Evolutionary conservation across 2,797 vertebrate species (phyloP).

Genomic region (Taeniopygia guttata): DNA sequence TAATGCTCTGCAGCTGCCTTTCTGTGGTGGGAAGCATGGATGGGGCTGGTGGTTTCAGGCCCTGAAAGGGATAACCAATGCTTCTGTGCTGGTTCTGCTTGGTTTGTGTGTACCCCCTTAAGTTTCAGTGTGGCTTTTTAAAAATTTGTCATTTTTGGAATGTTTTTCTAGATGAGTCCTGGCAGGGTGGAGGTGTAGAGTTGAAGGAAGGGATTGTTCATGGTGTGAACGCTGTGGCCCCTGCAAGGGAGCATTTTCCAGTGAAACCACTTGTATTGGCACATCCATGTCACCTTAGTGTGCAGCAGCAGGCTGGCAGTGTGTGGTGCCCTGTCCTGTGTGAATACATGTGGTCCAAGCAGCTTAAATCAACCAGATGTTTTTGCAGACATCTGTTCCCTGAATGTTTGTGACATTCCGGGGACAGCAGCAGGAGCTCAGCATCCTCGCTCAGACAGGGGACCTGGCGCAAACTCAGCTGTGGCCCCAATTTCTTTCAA

Average conservation of each 20-base stretch:
- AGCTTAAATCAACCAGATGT: background rate
- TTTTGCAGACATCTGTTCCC: background rate
- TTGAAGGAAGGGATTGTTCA: background rate
- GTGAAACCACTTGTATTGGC: rapidly evolving
- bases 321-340: background rate
- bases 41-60: background rate
- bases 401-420: rapidly evolving
- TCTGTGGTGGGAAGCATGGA: background rate
- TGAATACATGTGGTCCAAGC: background rate
- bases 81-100: background rate
- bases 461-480: background rate
- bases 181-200: background rate
- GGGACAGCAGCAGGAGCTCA: background rate
- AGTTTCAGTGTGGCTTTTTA: too few species aligned
- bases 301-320: background rate
- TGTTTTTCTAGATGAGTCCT: background rate
- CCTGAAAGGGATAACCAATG: background rate
- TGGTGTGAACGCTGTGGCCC: rapidly evolving
- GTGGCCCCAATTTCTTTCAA: rapidly evolving
- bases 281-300: background rate
- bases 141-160: background rate
- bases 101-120: background rate
- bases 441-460: background rate
- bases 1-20: background rate
- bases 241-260: background rate